Evolutionary conservation across 2,113 vertebrate genomes (phyloP).

Genomic region (Acrocephalus kingi): DNA sequence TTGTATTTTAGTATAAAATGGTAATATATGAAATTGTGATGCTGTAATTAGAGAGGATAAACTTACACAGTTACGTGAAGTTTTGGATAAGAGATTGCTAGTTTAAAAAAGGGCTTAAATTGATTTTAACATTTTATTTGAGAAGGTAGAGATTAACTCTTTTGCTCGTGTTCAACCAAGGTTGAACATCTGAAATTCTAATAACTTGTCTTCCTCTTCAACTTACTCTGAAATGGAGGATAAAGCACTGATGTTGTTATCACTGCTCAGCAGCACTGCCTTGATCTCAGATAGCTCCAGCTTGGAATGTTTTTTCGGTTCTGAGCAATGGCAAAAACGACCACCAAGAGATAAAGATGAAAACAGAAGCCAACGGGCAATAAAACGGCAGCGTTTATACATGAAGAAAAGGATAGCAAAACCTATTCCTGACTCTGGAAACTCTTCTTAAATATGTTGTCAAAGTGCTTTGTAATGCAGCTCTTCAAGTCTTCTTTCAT

Average conservation of each 20-base stretch:
- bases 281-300: not conserved
- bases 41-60: not conserved
- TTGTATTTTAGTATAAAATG: not conserved
- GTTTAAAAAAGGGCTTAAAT: not conserved
- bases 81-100: not conserved
- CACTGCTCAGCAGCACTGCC: not conserved
- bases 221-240: not conserved
- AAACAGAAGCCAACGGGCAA: not conserved
- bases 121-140: not conserved
- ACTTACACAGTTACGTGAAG: not conserved
- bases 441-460: not conserved
- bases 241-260: not conserved
- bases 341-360: not conserved
- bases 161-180: not conserved
- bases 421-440: not conserved
- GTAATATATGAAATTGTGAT: not conserved
- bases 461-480: not conserved
- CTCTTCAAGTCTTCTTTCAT: not conserved
- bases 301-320: not conserved
- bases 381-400: not conserved
- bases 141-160: not conserved
- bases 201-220: not conserved
- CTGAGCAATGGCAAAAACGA: not conserved
- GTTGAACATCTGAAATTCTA: not conserved
- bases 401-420: not conserved